phyloP scores from a whole-genome alignment of 1,140 invertebrate species.

The Teleogryllus occipitalis region DNA sequence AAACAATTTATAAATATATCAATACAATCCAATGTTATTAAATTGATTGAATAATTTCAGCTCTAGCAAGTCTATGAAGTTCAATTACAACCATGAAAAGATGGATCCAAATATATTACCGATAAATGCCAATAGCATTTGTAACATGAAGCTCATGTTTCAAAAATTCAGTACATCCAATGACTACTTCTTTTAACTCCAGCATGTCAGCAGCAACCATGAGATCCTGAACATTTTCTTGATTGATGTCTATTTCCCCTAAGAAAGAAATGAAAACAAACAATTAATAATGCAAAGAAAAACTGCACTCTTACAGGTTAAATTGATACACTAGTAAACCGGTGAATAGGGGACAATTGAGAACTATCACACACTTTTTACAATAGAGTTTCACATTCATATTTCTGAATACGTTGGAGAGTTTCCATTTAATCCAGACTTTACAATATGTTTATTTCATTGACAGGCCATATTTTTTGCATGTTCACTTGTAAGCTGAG shows the following conservation, averaged over 20 bases:
- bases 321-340: no score
- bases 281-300: background rate
- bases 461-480: no score
- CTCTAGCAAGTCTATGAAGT: no score
- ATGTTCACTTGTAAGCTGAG: no score
- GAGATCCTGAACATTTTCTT: slow-evolving; percentile 82
- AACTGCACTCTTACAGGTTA: background rate
- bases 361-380: no score
- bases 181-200: slow-evolving; percentile 75
- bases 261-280: slow-evolving; percentile 22
- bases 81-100: no score
- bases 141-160: slow-evolving; percentile 79
- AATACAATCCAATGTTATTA: background rate
- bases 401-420: no score
- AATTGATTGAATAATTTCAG: background rate
- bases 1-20: background rate
- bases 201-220: slow-evolving; percentile 89
- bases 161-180: slow-evolving; percentile 79
- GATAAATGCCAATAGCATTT: slow-evolving; percentile 84
- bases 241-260: slow-evolving; percentile 45
- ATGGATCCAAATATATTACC: slow-evolving; percentile 38
- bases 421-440: no score
- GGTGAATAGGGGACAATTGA: no score
- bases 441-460: no score
- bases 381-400: no score